phyloP scores from a whole-genome alignment of 2,797 vertebrate species.

The Amazonetta brasiliensis region DNA sequence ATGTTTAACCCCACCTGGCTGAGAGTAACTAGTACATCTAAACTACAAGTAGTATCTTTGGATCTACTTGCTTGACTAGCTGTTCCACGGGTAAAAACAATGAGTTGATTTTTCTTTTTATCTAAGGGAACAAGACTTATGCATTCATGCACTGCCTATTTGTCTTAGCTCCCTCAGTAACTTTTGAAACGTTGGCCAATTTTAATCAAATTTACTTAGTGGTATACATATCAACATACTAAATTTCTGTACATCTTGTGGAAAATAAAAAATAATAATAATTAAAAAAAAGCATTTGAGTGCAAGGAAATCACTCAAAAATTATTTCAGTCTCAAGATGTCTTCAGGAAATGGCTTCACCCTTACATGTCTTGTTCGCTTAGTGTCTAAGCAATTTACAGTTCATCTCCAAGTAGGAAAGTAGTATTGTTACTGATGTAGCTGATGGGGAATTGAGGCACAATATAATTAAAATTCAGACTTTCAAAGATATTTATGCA shows the following conservation, averaged over 20 bases:
- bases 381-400: background rate
- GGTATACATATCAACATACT: background rate
- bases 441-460: background rate
- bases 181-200: background rate
- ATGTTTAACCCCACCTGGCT: slow-evolving; percentile 9
- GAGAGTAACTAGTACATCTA: background rate
- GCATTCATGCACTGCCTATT: background rate
- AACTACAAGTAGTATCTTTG: background rate
- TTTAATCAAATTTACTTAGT: background rate
- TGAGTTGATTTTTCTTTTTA: background rate
- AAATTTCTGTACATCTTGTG: background rate
- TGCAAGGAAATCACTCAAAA: background rate
- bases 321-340: background rate
- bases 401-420: background rate
- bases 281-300: background rate
- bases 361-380: background rate
- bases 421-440: background rate
- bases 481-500: background rate
- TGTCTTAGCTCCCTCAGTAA: background rate
- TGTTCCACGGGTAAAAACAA: background rate
- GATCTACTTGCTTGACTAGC: background rate
- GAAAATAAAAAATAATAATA: background rate
- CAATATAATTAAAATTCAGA: background rate
- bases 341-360: background rate
- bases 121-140: background rate